Evolutionary conservation across 2,888 invertebrate genomes (phyloP), one percentile per base, ranked within the genome.

Genomic region (Diogma glabrata): DNA sequence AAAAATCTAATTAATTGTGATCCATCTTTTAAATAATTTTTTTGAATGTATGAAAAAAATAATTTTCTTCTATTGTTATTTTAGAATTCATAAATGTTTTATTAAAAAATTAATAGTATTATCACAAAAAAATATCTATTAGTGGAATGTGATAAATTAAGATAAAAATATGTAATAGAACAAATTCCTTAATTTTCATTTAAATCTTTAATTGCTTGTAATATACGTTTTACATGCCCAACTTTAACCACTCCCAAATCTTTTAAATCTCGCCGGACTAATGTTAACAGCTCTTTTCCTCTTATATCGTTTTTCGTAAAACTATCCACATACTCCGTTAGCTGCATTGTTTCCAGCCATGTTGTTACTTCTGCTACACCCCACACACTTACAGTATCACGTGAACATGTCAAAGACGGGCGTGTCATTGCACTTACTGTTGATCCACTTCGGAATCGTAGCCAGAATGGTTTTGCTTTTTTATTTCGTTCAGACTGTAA

Each of bases 181-280:
- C n/a, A n/a, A n/a, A n/a, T n/a, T n/a, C n/a, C n/a, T 24, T 24
- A 24, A 24, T 24, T 24, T 24, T 9, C 24, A 7, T 62, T 63
- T 40, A 88, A 72, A 67, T 94, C 93, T 70, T 89, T 88, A 55
- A 94, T 89, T 19, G 89, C 92, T 67, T 92, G 90, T 57, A 93
- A 79, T 58, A 97, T 88, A 63, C 96, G 79, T 72, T 96, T 96
- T 24, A 95, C 84, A 67, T 96, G 96, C 1, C 96, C 96, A 49
- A 96, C 90, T 73, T 96, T 96, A 9, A 85, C 84, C 50, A 96
- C 85, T 8, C 95, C 95, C 45, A 96, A 76, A 58, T 96, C 96
- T 66, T 92, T 82, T 4, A 90, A 75, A 67, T 91, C 90, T 14
- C 92, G 74, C 49, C 94, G 74, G 3, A 92, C 92, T 52, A 97